Percentiles rank a stretch among this genome's conserved stretches.
phyloP scores from a whole-genome alignment of 2,888 invertebrate genomes.

The Litoditis marina region DNA sequence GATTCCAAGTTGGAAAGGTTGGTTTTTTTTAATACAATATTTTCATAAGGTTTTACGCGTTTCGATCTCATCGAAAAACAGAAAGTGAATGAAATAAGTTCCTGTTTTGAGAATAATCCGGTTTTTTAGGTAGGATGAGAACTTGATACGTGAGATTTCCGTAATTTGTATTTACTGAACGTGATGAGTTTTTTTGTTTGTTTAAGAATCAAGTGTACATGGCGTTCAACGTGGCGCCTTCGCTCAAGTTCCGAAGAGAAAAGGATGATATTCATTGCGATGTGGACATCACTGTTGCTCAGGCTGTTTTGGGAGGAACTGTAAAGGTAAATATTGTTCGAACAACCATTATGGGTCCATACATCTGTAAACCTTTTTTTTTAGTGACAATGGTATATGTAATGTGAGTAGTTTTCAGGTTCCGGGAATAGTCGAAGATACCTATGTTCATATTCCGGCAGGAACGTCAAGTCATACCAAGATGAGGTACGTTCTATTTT shows the following conservation, averaged over 20 bases:
- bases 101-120: too few relatives aligned
- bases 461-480: slow-evolving; percentile 89
- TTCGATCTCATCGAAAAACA: neutral
- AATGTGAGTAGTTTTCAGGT: slow-evolving; percentile 64
- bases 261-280: slow-evolving; percentile 95
- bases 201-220: slow-evolving; percentile 50
- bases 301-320: slow-evolving; percentile 88
- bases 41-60: neutral
- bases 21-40: neutral
- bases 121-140: too few relatives aligned
- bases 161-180: slow-evolving; percentile 14
- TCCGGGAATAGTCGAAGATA: slow-evolving; percentile 91
- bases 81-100: neutral
- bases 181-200: neutral
- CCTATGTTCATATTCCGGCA: slow-evolving; percentile 82
- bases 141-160: too few relatives aligned
- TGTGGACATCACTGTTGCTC: slow-evolving; percentile 75
- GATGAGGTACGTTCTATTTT: slow-evolving; percentile 67
- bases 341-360: neutral
- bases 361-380: neutral
- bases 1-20: slow-evolving; percentile 80
- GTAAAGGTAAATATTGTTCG: slow-evolving; percentile 67
- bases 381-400: neutral
- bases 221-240: slow-evolving; percentile 53
- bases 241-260: slow-evolving; percentile 80